Evolutionary conservation across 1,140 invertebrate genomes (phyloP).

Genomic region (Elysia chlorotica): DNA sequence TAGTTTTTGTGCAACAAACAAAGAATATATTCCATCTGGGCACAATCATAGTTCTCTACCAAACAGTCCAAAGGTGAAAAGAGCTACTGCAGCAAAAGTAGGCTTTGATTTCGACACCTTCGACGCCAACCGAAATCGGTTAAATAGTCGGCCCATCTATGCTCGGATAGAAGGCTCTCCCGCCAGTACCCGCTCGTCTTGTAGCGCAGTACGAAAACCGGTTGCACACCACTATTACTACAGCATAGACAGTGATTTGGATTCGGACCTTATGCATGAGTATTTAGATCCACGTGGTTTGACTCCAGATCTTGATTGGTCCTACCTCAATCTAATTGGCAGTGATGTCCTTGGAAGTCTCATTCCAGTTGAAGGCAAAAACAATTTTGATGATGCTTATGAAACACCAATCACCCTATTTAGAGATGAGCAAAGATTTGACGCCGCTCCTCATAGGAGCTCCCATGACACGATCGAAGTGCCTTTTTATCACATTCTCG

Average conservation of each 20-base stretch:
- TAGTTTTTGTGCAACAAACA: too few relatives aligned
- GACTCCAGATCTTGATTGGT: conserved; percentile 22
- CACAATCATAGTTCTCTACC: too few relatives aligned
- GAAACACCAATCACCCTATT: background rate
- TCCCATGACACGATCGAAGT: background rate
- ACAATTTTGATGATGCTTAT: background rate
- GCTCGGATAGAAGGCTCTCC: conserved; percentile 4
- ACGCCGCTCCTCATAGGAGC: background rate
- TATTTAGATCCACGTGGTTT: background rate
- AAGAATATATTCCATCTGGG: too few relatives aligned
- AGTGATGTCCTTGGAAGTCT: too few relatives aligned
- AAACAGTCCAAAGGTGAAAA: too few relatives aligned
- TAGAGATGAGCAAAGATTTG: too few relatives aligned
- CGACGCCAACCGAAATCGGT: background rate
- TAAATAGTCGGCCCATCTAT: background rate
- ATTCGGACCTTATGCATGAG: conserved; percentile 6
- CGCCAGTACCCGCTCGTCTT: background rate
- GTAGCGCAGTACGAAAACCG: background rate
- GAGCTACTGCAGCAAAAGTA: too few relatives aligned
- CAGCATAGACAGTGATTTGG: conserved; percentile 18
- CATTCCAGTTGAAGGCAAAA: too few relatives aligned
- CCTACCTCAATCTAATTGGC: conserved; percentile 15
- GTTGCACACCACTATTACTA: background rate
- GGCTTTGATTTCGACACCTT: background rate
- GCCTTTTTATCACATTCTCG: too few relatives aligned